Evolutionary conservation across 2,888 invertebrate genomes (phyloP).

Genomic region (Chloromyia formosa): DNA sequence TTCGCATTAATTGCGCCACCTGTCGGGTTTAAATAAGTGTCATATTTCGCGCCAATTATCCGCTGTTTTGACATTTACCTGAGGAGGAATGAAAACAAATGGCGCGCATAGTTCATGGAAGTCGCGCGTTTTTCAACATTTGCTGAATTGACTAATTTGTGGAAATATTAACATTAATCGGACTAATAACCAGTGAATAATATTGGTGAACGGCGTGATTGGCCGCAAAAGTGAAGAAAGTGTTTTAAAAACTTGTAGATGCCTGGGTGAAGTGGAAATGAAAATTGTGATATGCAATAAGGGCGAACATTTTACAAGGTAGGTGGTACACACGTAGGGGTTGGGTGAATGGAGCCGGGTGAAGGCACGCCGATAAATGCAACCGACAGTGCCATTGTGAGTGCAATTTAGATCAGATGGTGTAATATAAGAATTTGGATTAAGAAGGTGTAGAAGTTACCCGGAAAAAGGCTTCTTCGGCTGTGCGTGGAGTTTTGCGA

Average conservation of each 20-base stretch:
- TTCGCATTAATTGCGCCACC: neutral
- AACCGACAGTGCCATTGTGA: no score
- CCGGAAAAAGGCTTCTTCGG: no score
- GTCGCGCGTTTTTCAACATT: constrained; percentile 25
- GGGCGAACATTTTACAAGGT: neutral
- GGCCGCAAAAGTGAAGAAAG: neutral
- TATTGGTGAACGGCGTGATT: neutral
- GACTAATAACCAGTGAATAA: neutral
- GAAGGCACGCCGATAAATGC: no score
- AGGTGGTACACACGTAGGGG: neutral
- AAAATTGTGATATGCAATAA: neutral
- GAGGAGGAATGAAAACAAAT: constrained; percentile 26
- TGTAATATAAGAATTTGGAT: no score
- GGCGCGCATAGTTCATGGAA: constrained; percentile 26
- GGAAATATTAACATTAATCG: neutral
- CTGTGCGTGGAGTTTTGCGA: no score
- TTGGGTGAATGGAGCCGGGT: no score
- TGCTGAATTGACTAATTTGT: neutral
- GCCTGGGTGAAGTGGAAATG: neutral
- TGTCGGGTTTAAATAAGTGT: neutral
- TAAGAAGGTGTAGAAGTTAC: no score
- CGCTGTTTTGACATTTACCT: constrained; percentile 31
- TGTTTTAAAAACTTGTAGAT: neutral
- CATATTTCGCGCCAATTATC: constrained; percentile 26
- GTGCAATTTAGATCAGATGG: no score